phyloP scores from a whole-genome alignment of 2,888 invertebrate species.

The Macrosiphum euphorbiae region DNA sequence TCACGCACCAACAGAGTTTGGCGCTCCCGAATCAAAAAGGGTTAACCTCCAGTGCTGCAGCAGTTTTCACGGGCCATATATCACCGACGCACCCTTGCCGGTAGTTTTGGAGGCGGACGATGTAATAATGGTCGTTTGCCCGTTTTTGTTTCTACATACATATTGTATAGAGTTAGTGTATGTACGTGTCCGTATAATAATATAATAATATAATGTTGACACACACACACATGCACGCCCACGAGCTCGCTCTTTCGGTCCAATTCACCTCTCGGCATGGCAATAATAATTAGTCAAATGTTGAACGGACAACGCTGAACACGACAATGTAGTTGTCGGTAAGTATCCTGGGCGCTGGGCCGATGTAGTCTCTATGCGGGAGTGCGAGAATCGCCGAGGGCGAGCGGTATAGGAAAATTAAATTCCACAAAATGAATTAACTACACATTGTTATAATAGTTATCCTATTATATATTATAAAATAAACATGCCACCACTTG shows the following conservation, averaged over 20 bases:
- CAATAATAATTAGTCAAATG: not conserved
- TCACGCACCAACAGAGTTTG: slow-evolving; percentile 29
- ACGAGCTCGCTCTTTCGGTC: not conserved
- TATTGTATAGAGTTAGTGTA: not conserved
- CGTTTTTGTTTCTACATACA: not conserved
- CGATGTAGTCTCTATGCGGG: not conserved
- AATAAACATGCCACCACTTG: not conserved
- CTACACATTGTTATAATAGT: not conserved
- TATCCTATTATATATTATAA: not conserved
- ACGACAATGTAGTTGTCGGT: not conserved
- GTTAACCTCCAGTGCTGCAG: slow-evolving; percentile 15
- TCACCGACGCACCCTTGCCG: slow-evolving; percentile 22
- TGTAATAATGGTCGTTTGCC: slow-evolving; percentile 6
- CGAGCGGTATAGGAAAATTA: not conserved
- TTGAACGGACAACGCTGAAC: not conserved
- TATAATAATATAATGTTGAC: not conserved
- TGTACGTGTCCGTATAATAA: not conserved
- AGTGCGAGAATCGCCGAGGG: not conserved
- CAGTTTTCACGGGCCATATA: slow-evolving; percentile 50
- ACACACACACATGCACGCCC: not conserved
- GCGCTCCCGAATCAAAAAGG: slow-evolving; percentile 35
- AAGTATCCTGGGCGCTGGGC: not conserved
- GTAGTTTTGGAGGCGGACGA: slow-evolving; percentile 11
- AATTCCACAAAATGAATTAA: slow-evolving; percentile 21
- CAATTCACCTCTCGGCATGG: not conserved